Conservation (phyloP, 2,888 invertebrate genomes). For the Plusia festucae region DNA sequence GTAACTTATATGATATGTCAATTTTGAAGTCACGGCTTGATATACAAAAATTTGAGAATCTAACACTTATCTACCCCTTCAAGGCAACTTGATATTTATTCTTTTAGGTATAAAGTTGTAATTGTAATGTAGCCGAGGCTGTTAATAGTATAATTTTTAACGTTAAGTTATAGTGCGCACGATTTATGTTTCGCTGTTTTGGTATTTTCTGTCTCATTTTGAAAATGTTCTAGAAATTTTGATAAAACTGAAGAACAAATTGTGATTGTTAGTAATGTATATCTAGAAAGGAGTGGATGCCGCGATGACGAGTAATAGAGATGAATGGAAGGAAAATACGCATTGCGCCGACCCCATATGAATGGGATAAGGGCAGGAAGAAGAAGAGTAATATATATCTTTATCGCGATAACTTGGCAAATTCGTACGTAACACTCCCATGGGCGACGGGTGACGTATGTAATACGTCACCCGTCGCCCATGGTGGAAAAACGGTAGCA, state of each 20-base stretch:
- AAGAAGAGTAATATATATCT: no score
- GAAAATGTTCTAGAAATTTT: background rate
- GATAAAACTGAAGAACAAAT: background rate
- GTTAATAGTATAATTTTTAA: conserved; percentile 64
- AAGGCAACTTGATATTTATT: conserved; percentile 37
- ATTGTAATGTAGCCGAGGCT: conserved; percentile 62
- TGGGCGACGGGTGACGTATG: no score
- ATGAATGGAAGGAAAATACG: no score
- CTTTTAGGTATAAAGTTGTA: conserved; percentile 41
- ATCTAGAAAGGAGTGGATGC: no score
- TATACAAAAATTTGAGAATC: conserved; percentile 14
- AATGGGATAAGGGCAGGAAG: no score
- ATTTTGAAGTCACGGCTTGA: conserved; percentile 26
- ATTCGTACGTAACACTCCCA: no score
- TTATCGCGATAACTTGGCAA: no score
- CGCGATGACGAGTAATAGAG: no score
- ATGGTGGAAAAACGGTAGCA: no score
- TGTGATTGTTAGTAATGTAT: no score
- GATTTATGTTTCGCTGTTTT: conserved; percentile 17
- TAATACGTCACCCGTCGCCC: no score
- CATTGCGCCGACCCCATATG: no score
- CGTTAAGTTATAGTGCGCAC: conserved; percentile 48
- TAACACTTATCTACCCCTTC: conserved; percentile 20
- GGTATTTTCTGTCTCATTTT: conserved; percentile 10
- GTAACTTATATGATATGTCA: background rate